Conservation (phyloP, 2,113 vertebrate genomes). For the Rhinichthys klamathensis region DNA sequence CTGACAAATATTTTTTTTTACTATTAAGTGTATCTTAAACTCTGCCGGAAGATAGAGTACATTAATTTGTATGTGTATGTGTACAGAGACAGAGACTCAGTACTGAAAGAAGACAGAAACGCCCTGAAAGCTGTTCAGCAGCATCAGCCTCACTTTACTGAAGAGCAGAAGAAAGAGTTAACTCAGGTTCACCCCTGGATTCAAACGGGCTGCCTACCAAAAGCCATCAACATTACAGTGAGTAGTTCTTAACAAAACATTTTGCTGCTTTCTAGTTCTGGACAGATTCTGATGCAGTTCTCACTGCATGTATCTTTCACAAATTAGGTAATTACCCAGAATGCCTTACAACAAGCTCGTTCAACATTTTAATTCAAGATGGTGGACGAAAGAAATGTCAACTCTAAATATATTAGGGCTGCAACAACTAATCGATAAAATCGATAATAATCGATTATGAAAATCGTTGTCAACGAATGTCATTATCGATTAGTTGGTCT, state of each 20-base stretch:
- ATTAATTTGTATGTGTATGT: background rate
- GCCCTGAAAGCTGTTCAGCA: constrained; percentile 83
- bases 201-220: constrained; percentile 81
- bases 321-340: background rate
- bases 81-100: constrained; percentile 80
- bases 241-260: constrained; percentile 59
- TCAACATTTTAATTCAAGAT: background rate
- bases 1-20: no score
- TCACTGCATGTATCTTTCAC: background rate
- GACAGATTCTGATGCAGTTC: background rate
- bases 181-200: constrained; percentile 88
- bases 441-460: no score
- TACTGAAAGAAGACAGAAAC: constrained; percentile 83
- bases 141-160: constrained; percentile 86
- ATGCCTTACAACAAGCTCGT: background rate
- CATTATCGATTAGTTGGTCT: no score
- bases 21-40: background rate
- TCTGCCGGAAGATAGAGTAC: background rate
- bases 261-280: background rate
- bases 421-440: no score
- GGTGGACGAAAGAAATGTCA: background rate
- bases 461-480: no score
- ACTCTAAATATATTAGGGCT: no score
- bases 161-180: constrained; percentile 87
- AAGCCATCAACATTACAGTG: constrained; percentile 83